Base-by-base conservation (phyloP, 1,140 invertebrate species). In the Lethrus apterus region DNA sequence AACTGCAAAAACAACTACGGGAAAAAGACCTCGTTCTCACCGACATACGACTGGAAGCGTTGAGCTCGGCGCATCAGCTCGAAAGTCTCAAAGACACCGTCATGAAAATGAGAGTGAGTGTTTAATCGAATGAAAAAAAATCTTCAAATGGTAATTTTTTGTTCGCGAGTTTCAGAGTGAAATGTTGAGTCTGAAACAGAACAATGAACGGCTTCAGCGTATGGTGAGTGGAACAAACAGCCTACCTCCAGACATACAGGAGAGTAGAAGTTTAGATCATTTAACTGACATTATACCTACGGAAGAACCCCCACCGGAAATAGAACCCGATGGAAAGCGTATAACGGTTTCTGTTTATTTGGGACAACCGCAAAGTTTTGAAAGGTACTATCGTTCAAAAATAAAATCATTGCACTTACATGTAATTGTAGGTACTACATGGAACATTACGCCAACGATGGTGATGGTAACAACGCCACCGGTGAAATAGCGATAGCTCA, bases 1-100 rank as follows among this genome's bases (percentile, higher is more conserved):
- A 95, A 52, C 68, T 98, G 50, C 89, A 90, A 65, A 87, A 91
- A 61, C 92, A 96, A 62, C 69, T 98, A 21, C 73, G 93, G 32
- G 93, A 98, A 61, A 97, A 98, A 68, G 94, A 98, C 67, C 81
- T 95, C 54, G 92, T 94, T 13, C 68, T 98, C 43, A 98, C 93
- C 0, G 95, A 98, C 63, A 96, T 98, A 42, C 75, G 93, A 51
- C 70, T 98, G 19, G 95, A 98, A 68, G 93, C 95, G 2, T 69
- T 98, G 8, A 93, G 90, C 52, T 95, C 92, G 0, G 93, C 93
- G 2, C 93, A 97, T 71, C 93, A 98, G 68, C 72, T 98, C 24
- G 93, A 98, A 68, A 93, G 90, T 48, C 73, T 98, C 1, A 92
- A 94, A 65, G 94, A 98, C 63, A 93, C 89, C 26, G 89, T 98